Evolutionary conservation across 1,140 invertebrate genomes (phyloP), one percentile per base, ranked within the genome.

Genomic region (Maconellicoccus hirsutus): DNA sequence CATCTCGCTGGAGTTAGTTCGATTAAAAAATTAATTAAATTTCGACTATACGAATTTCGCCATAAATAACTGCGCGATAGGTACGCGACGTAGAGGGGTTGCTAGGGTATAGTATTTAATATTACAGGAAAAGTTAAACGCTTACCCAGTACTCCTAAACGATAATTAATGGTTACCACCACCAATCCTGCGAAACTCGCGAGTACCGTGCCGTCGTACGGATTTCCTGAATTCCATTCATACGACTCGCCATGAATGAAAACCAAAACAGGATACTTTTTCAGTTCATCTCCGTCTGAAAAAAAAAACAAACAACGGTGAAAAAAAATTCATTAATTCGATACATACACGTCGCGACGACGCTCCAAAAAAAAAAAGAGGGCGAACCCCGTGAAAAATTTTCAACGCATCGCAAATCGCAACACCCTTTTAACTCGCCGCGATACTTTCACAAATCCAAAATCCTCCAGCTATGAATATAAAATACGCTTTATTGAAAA

Each of bases 201-300:
- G 72, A 98, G 83, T 16, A 97, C 90, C 71, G 89, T 91, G 71
- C 94, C 94, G 77, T 98, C 95, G 82, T 96, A 97, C 0, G 93
- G 89, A 83, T 97, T 97, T 33, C 94, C 94, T 38, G 92, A 94
- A 80, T 94, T 96, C 89, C 93, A 96, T 79, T 95, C 91, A 82
- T 94, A 97, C 75, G 92, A 96, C 80, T 97, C 94, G 0, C 95
- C 95, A 78, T 98, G 94, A 66, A 98, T 89, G 83, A 94, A 96
- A 12, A 98, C 90, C 79, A 98, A 85, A 23, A 97, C 93, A 0
- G 94, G 93, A 79, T 89, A 90, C 79, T 84, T 85, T 22, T 81
- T 75, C 69, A 71, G 29, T 71, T 72, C 70, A 10, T 72, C 72
- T 25, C 61, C 61, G 21, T 66, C 61, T 66, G 61, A 22, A 66